These are phyloP conservation scores for Desoria tigrina DNA, from an alignment of 2,888 invertebrate genomes.

Conservation along the genomic window DNA sequence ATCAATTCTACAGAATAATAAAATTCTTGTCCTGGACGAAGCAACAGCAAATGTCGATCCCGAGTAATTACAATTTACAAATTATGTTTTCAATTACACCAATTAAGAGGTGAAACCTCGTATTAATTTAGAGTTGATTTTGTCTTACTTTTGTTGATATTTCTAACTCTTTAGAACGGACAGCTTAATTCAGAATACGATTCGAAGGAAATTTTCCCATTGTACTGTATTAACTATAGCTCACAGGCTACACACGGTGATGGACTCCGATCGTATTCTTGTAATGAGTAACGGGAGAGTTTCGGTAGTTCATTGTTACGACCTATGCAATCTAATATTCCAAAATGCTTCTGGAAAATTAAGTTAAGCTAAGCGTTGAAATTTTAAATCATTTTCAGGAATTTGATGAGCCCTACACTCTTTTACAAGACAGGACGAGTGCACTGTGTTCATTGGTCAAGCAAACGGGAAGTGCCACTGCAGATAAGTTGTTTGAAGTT, in stretches of 20 bases:
- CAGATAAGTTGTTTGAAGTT: constrained; percentile 35
- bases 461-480: constrained; percentile 43
- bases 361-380: too few relatives aligned
- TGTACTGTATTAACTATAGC: constrained; percentile 90
- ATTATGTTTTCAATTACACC: background rate
- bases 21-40: constrained; percentile 59
- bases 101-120: background rate
- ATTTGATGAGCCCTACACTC: constrained; percentile 44
- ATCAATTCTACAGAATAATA: constrained; percentile 58
- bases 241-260: constrained; percentile 86
- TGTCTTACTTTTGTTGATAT: background rate
- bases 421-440: constrained; percentile 40
- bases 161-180: constrained; percentile 69
- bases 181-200: too few relatives aligned
- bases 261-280: constrained; percentile 85
- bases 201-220: constrained; percentile 72
- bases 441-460: constrained; percentile 40
- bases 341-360: too few relatives aligned
- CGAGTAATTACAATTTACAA: constrained; percentile 46
- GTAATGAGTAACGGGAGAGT: constrained; percentile 82
- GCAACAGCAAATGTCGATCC: constrained; percentile 59
- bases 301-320: too few relatives aligned
- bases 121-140: background rate
- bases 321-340: too few relatives aligned
- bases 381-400: too few relatives aligned